Evolutionary conservation across 2,797 vertebrate species (phyloP), one percentile per base, ranked within the genome.

Genomic region (Nasua narica): DNA sequence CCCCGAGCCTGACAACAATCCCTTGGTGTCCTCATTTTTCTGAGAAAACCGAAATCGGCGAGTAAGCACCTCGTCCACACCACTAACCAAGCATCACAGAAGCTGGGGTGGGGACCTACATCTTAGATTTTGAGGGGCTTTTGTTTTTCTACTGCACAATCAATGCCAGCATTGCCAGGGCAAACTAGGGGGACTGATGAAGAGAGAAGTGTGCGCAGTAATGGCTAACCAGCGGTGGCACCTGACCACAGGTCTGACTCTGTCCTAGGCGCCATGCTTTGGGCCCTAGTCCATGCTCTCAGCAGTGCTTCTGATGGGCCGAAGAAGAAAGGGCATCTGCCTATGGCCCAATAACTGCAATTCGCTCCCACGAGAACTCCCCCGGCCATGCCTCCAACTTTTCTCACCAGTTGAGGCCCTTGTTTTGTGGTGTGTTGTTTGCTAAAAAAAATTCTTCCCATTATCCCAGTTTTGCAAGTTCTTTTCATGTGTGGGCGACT

Each of bases 401-500:
- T 92, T 40, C n/a, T 35, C 69, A 46, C 37, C 25, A 69, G 19
- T 43, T 13, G 8, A 78, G 18, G 48, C 16, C 48, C 7, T 58
- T 70, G 9, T 32, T 84, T 92, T 78, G n/a, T 50, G 35, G 3
- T 15, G 7, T 35, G 52, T 37, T 72, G 21, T n/a, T n/a, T 69
- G 35, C 58, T 50, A 32, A 78, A 79, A 82, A 82, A 77, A 52
- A n/a, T 52, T n/a, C 58, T 82, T 60, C 43, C 58, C 10, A 77
- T 13, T 67, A 3, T 52, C 79, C 62, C 87, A 46, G 60, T n/a
- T 95, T 48, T 40, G 7, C 60, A 62, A 67, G 50, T 76, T 85
- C 23, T 95, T 90, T 88, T 50, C 78, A 35, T 40, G 50, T 32
- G 35, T 46, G 56, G 87, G 82, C 19, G 35, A 54, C 37, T 76